phyloP scores from a whole-genome alignment of 2,113 vertebrate species.

The Trichechus manatus region DNA sequence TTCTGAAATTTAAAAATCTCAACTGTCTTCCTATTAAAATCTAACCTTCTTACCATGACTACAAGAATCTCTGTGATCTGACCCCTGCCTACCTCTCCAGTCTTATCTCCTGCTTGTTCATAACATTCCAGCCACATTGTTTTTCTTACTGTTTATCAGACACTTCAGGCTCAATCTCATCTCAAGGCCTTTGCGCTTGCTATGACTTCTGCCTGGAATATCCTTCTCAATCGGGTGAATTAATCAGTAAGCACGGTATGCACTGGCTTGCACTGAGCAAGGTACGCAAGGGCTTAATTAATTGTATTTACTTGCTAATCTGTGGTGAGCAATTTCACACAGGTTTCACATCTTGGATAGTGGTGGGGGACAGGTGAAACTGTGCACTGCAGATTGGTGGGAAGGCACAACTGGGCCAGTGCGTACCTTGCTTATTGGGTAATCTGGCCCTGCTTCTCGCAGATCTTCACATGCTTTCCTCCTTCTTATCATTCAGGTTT shows the following conservation, averaged over 20 bases:
- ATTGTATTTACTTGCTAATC: no score
- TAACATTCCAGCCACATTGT: not conserved
- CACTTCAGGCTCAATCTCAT: not conserved
- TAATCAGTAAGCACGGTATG: no score
- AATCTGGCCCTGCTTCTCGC: no score
- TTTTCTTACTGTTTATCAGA: conserved; percentile 14
- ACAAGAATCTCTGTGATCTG: not conserved
- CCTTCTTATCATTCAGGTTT: not conserved
- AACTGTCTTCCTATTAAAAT: not conserved
- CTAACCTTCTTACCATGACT: not conserved
- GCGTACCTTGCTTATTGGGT: no score
- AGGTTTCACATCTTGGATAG: no score
- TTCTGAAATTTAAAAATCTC: not conserved
- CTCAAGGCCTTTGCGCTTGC: not conserved
- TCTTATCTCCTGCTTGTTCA: not conserved
- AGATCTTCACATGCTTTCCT: not conserved
- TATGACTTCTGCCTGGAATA: conserved; percentile 28
- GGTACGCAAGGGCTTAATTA: no score
- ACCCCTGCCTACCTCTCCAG: not conserved
- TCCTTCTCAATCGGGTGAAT: not conserved
- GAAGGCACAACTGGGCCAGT: no score
- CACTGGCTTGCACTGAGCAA: no score
- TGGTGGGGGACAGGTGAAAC: no score
- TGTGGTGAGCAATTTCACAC: no score
- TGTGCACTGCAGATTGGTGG: no score